Base-by-base conservation (phyloP, 2,113 vertebrate genomes). In the Mastomys natalensis region DNA sequence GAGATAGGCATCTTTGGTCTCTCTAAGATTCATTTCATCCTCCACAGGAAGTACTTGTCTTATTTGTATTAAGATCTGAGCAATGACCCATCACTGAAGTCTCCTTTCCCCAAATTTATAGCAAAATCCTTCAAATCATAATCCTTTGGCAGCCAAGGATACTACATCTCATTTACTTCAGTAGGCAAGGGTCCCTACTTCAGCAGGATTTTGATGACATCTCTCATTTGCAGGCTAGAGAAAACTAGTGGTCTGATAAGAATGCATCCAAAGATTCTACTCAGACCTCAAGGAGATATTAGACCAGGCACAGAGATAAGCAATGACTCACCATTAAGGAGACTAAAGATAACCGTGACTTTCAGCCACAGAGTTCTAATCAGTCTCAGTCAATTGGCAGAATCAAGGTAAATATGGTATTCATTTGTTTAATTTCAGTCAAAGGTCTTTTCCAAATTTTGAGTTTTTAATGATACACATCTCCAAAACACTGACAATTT, bases 1-100 rank as follows among this genome's bases (percentile, higher is more conserved):
- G 24, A 16, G 8, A 90, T 68, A 78, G 64, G 37, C 62, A 78
- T 73, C 43, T 72, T 15, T 7, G 13, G 66, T 40, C 62, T 87
- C 26, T 48, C 60, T 43, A 80, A 87, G 53, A 60, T 66, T 82
- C 45, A 73, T 93, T 72, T 34, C 48, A 74, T 21, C 19, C 55
- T 95, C 91, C 37, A 74, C 34, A 76, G 11, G 76, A 81, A 82
- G 53, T 26, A 4, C 72, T 96, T 91, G 72, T 68, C n/a, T 66
- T 93, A 16, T 87, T 93, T 87, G 43, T 81, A 53, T 60, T 60
- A 24, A 29, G 72, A 92, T 70, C 19, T 45, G 37, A 86, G 31
- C 58, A 91, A 43, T 34, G 26, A 13, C 0, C 70, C 24, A 45
- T 92, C 29, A 60, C 31, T 80, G 53, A 74, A n/a, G 62, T 29